Evolutionary conservation across 2,888 invertebrate genomes (phyloP).

Genomic region (Tuberolachnus salignus): DNA sequence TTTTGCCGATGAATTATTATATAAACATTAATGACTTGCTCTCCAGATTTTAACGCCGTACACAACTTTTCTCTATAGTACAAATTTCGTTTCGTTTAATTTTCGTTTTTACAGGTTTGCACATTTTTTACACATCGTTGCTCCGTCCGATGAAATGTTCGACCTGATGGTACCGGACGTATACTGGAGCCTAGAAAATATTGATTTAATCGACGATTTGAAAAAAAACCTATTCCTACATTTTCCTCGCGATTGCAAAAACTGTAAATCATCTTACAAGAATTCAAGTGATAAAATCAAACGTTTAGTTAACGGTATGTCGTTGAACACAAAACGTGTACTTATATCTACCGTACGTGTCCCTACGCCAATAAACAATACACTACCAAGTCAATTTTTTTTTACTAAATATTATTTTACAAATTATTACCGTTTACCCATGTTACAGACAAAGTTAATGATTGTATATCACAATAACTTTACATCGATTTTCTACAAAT

Average conservation of each 20-base stretch:
- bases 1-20: neutral
- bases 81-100: no score
- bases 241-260: constrained; percentile 2
- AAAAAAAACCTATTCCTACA: neutral
- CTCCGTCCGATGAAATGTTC: constrained; percentile 41
- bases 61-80: no score
- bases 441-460: no score
- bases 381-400: no score
- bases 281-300: constrained; percentile 26
- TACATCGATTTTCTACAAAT: no score
- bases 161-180: constrained; percentile 1
- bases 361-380: no score
- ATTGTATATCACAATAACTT: no score
- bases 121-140: constrained; percentile 40
- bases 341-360: no score
- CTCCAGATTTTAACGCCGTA: neutral
- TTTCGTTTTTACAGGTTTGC: constrained; percentile 34
- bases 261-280: constrained; percentile 2
- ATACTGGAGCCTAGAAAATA: constrained; percentile 37
- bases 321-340: neutral
- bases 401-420: no score
- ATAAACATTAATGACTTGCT: neutral
- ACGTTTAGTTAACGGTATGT: constrained; percentile 22
- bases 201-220: neutral
- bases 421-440: no score